These are phyloP conservation scores for western clawed frog (Xenopus tropicalis) DNA, from an alignment of 2,113 vertebrate genomes.

Conservation along the genomic window UCB_Xtro_10.0 CM004444.2:23499501-23500000, in stretches of 20 bases:
- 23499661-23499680: too few relatives aligned
- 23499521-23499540: neutral
- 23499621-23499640: too few relatives aligned
- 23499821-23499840: neutral
- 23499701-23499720: too few relatives aligned
- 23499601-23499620: too few relatives aligned
- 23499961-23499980: neutral
- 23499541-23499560: neutral
- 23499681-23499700: too few relatives aligned
- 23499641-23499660: too few relatives aligned
- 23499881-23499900: neutral
- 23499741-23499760: too few relatives aligned
- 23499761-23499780: neutral
- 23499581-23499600: neutral
- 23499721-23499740: too few relatives aligned
- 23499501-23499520: neutral
- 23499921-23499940: neutral
- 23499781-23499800: neutral
- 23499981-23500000: too few relatives aligned
- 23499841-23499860: neutral
- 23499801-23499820: neutral
- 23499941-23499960: neutral
- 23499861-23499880: neutral
- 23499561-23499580: neutral
- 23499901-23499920: neutral